Percentiles rank a stretch among this genome's conserved stretches.
phyloP scores from a whole-genome alignment of 1,140 invertebrate species.

The Drosophila takahashii region DNA sequence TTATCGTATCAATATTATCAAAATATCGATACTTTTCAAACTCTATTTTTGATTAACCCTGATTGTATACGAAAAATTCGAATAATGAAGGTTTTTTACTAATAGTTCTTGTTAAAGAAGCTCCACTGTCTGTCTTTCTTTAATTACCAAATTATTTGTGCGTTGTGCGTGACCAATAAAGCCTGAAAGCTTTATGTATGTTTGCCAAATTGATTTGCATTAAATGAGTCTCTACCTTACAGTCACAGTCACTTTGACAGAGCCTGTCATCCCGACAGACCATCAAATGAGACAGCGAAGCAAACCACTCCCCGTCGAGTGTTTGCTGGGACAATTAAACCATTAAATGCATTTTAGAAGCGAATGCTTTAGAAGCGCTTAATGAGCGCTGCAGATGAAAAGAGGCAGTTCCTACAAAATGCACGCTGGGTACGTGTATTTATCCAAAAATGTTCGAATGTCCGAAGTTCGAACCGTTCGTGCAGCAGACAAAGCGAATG shows the following conservation, averaged over 20 bases:
- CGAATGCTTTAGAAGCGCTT: constrained; percentile 46
- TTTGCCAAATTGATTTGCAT: constrained; percentile 45
- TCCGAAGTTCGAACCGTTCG: constrained; percentile 48
- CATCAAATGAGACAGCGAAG: constrained; percentile 5
- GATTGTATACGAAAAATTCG: too few species aligned
- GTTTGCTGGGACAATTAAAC: constrained; percentile 46
- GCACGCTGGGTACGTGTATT: constrained; percentile 52
- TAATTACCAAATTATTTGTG: constrained; percentile 31
- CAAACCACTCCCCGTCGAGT: constrained; percentile 34
- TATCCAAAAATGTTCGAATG: constrained; percentile 55
- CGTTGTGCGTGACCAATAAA: constrained; percentile 34
- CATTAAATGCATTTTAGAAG: constrained; percentile 55
- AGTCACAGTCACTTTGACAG: constrained; percentile 5
- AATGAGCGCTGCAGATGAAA: constrained; percentile 56
- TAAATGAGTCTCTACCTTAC: constrained; percentile 9
- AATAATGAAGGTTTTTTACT: too few species aligned
- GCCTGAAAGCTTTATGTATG: neutral
- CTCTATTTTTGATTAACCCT: too few species aligned
- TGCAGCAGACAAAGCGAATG: constrained; percentile 52
- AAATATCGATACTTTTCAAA: too few species aligned
- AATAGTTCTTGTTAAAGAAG: neutral
- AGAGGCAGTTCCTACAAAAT: constrained; percentile 47
- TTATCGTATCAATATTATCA: too few species aligned
- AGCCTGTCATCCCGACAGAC: constrained; percentile 7
- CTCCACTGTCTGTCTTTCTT: constrained; percentile 16